A percentile compares a stretch with the other conserved stretches of the same genome.
These are phyloP conservation scores for Dendronephthya gigantea DNA, from an alignment of 64 coral and sea anemone genomes.

Conservation along the genomic window DNA sequence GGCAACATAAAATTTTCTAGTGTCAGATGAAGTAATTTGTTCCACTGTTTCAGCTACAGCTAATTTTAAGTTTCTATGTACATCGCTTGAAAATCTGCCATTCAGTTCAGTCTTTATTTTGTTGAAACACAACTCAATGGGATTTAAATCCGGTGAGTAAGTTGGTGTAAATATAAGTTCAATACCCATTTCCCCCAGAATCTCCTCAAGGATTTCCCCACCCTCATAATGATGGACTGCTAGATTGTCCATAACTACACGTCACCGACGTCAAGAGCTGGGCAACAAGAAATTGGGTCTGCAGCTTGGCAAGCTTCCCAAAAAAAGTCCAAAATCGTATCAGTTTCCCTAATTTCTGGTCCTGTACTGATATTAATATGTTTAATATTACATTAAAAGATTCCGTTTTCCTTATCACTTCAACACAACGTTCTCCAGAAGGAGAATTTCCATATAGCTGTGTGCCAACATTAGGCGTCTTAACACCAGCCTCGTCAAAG, in stretches of 20 bases:
- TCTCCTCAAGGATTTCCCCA: slow-evolving; percentile 20
- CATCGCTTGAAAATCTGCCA: not conserved
- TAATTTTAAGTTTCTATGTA: not conserved
- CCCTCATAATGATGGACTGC: slow-evolving; percentile 2
- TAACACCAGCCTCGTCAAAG: slow-evolving; percentile 42
- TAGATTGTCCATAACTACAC: slow-evolving; percentile 31
- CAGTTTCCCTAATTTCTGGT: not conserved
- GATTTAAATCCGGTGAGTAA: slow-evolving; percentile 41
- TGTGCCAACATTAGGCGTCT: slow-evolving; percentile 28
- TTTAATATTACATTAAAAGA: slow-evolving; percentile 1
- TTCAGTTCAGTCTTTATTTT: slow-evolving; percentile 8
- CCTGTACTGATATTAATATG: slow-evolving; percentile 10
- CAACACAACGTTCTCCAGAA: not conserved
- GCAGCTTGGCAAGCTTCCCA: not conserved
- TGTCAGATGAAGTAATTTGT: not conserved
- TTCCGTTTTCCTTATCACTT: not conserved
- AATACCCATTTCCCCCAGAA: not conserved
- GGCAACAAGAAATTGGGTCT: not conserved
- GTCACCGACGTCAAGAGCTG: slow-evolving; percentile 27
- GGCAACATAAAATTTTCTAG: no score
- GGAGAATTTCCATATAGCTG: slow-evolving; percentile 26
- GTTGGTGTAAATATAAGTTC: slow-evolving; percentile 12
- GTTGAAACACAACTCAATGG: slow-evolving; percentile 35
- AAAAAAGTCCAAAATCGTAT: not conserved
- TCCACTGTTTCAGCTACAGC: not conserved